A percentile compares a stretch with the other conserved stretches of the same genome.
phyloP scores from a whole-genome alignment of 2,797 vertebrate genomes.

The Mus caroli region DNA sequence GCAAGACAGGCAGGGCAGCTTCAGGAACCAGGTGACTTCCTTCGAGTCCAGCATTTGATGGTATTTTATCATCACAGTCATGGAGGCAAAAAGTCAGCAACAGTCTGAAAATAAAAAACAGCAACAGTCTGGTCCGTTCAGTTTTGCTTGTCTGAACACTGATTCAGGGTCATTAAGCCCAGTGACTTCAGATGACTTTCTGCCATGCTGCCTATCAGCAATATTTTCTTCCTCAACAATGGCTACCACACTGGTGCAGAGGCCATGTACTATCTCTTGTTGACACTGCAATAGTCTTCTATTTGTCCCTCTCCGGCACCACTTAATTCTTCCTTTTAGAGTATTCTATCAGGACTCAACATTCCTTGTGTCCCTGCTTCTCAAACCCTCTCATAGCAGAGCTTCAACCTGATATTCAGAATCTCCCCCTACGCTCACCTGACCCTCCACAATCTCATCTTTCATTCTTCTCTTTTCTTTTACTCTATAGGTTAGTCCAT shows the following conservation, averaged over 20 bases:
- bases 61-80: slow-evolving; percentile 20
- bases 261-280: not conserved
- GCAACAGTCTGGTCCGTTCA: not conserved
- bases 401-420: not conserved
- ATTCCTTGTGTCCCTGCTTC: not conserved
- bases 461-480: not conserved
- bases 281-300: not conserved
- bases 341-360: not conserved
- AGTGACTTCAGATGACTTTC: not conserved
- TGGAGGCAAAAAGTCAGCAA: slow-evolving; percentile 41
- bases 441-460: not conserved
- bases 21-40: not conserved
- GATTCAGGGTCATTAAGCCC: not conserved
- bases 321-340: not conserved
- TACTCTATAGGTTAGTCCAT: not conserved
- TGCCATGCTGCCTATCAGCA: not conserved
- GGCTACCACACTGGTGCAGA: not conserved
- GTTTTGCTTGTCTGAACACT: not conserved
- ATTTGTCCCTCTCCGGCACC: not conserved
- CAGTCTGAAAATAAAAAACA: not conserved
- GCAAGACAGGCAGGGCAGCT: not conserved
- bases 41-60: not conserved
- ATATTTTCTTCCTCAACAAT: not conserved
- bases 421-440: not conserved
- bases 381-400: not conserved